A percentile compares a stretch with the other conserved stretches of the same genome.
Evolutionary conservation across 2,888 invertebrate genomes (phyloP).

Genomic region (Axea sp.): DNA sequence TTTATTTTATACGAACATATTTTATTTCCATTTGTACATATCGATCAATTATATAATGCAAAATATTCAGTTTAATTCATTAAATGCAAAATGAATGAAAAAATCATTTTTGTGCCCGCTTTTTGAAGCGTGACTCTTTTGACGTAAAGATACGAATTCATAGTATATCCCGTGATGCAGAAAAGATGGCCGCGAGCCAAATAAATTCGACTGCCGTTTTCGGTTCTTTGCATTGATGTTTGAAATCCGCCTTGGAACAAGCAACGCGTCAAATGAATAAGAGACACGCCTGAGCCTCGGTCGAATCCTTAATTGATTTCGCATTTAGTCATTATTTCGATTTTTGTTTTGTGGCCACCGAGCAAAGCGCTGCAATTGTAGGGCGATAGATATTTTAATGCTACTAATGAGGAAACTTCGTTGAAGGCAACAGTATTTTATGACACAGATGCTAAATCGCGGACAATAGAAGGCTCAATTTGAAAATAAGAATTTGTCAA

Average conservation of each 20-base stretch:
- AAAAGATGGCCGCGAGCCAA: slow-evolving; percentile 57
- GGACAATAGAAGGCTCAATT: slow-evolving; percentile 35
- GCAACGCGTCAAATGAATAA: slow-evolving; percentile 27
- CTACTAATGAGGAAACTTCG: slow-evolving; percentile 47
- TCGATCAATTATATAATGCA: too few species aligned
- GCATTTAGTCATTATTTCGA: slow-evolving; percentile 36
- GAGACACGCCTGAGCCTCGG: slow-evolving; percentile 14
- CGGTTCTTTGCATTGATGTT: slow-evolving; percentile 27
- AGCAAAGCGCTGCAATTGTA: slow-evolving; percentile 9
- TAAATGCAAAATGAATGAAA: background rate
- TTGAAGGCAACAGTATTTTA: slow-evolving; percentile 43
- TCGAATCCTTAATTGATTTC: slow-evolving; percentile 31
- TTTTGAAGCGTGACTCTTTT: slow-evolving; percentile 30
- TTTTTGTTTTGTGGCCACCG: slow-evolving; percentile 4
- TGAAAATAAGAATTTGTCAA: slow-evolving; percentile 31
- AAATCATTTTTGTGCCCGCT: slow-evolving; percentile 25
- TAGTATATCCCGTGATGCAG: slow-evolving; percentile 36
- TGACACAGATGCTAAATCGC: slow-evolving; percentile 41
- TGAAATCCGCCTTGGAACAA: slow-evolving; percentile 13
- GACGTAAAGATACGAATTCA: slow-evolving; percentile 41
- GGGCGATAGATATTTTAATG: slow-evolving; percentile 25
- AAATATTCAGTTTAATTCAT: too few species aligned
- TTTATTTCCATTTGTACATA: too few species aligned
- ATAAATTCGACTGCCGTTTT: slow-evolving; percentile 53
- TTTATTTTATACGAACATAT: too few species aligned